Evolutionary conservation across 1,140 invertebrate genomes (phyloP).

Genomic region (Macrosteles quadrilineatus): DNA sequence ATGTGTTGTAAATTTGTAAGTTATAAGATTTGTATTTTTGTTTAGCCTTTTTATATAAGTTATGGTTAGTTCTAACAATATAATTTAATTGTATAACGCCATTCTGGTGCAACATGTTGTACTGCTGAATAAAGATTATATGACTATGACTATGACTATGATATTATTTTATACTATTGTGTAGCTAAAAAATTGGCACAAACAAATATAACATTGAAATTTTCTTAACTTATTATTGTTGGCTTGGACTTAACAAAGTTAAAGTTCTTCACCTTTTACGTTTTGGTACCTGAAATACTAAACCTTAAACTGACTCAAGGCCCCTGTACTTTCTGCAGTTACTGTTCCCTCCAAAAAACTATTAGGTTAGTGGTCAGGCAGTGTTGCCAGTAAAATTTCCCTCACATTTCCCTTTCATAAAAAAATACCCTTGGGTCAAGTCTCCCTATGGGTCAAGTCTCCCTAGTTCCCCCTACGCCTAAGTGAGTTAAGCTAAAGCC

Average conservation of each 20-base stretch:
- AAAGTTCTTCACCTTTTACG: no score
- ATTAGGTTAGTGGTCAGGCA: not conserved
- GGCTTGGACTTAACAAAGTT: not conserved
- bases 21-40: no score
- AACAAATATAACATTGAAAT: not conserved
- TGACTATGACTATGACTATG: not conserved
- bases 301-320: no score
- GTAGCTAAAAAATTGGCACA: not conserved
- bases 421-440: conserved; percentile 21
- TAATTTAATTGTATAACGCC: no score
- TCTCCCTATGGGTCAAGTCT: conserved; percentile 11
- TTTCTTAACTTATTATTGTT: not conserved
- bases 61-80: no score
- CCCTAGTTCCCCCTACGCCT: conserved; percentile 1
- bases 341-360: not conserved
- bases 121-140: no score
- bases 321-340: no score
- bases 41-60: no score
- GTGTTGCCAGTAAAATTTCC: not conserved
- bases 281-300: no score
- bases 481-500: no score
- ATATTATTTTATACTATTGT: not conserved
- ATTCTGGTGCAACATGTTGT: no score
- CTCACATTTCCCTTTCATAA: not conserved
- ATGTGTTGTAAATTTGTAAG: no score